Base-by-base conservation (phyloP, 2,113 vertebrate genomes). In the Stegostoma tigrinum region DNA sequence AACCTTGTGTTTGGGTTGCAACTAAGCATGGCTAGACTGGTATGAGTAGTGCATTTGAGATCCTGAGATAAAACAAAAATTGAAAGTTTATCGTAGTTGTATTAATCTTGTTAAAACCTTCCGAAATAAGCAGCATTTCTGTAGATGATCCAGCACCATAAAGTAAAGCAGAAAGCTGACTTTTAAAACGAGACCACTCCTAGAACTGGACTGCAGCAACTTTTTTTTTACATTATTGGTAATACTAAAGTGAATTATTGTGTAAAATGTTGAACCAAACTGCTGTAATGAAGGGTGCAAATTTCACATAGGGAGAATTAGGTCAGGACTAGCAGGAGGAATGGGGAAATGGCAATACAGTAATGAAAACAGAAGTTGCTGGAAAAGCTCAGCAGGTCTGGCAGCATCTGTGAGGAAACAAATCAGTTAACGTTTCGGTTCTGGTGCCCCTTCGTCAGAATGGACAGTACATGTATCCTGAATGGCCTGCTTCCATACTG, bases 1-100 rank as follows among this genome's bases (percentile, higher is more conserved):
- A 99, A 99, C 96, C 98, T 99, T 83, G 99, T 99, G 95, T 99
- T 99, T 96, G 99, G 99, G 23, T 97, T 99, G 52, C 99, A 99
- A 17, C 98, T 99, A 70, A 99, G 99, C 97, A 99, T 99, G 99
- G 98, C 99, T 85, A 98, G 99, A 97, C 97, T 99, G 97, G 99
- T 99, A 97, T 98, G 98, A 95, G 15, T 75, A 34, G 94, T n/a
- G 72, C 6, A 3, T 64, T 66, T 66, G 66, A 61, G 52, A 42
- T 95, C 38, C 67, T 48, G 21, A 38, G 19, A 48, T 52, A 8
- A 15, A 48, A 30, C 12, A 30, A 72, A 34, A 17, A 30, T 45
- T 23, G 27, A n/a, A 42, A 67, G 17, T 21, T 72, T 30, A 0
- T 15, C 67, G 48, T 24, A 27, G 42, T 95, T 95, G 1, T 38